Evolutionary conservation across 2,113 vertebrate species (phyloP), one percentile per base, ranked within the genome.

Genomic region (Oenanthe oenanthe): DNA sequence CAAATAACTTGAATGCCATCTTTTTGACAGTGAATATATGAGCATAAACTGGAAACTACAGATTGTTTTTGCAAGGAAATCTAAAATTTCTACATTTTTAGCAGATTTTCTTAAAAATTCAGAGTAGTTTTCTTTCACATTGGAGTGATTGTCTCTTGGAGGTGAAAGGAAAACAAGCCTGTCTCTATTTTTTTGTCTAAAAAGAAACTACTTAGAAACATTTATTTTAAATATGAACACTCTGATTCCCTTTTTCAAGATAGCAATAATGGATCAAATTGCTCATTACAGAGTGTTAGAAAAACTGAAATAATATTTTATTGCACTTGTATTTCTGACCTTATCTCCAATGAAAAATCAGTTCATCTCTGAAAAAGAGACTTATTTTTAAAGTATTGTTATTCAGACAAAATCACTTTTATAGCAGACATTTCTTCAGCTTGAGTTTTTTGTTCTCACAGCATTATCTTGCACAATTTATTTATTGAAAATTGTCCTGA

Each of bases 41-140:
- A 97, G 96, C 96, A 92, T 94, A 83, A 74, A 97, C 87, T 97
- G 95, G 97, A 97, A 95, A 96, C 28, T 95, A 95, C 94, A 96
- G 93, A 91, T 96, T 95, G 75, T 68, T 97, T 91, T 95, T 95
- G 81, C 76, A 85, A 94, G 71, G 96, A 76, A 76, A 93, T 95
- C 72, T 94, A 72, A 92, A 95, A 94, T 95, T 87, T 94, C 91
- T 90, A 48, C 92, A 63, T 93, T 97, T 97, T 96, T 82, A 84
- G 71, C 81, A 89, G 74, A 90, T 50, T 95, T 97, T 95, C 81
- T 79, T 95, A 86, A 96, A 96, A 97, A 97, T 97, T 97, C 96
- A 84, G 97, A 96, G 93, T 94, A 93, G 96, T 97, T 98, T 97
- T 83, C 96, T 87, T 96, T 96, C 94, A 91, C 82, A 32, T 77